Evolutionary conservation across 2,113 vertebrate genomes (phyloP).

Genomic region (Platysteira castanea): DNA sequence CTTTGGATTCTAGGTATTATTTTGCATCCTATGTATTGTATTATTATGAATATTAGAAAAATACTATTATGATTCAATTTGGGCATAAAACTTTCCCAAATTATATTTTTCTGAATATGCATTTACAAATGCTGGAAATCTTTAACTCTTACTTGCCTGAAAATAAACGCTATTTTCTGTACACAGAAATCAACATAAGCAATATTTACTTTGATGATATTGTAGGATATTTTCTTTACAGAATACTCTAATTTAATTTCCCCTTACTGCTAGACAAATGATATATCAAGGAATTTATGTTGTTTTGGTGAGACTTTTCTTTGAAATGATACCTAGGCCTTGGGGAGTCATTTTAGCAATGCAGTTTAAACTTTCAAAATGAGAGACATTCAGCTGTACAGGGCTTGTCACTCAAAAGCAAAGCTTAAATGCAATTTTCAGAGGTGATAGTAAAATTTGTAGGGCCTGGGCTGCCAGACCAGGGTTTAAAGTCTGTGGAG

Average conservation of each 20-base stretch:
- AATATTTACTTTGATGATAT: neutral
- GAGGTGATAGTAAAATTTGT: neutral
- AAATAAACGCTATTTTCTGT: neutral
- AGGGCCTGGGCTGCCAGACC: neutral
- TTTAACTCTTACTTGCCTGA: neutral
- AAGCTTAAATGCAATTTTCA: neutral
- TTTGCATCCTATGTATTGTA: neutral
- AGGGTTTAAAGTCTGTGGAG: neutral
- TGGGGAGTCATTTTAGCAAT: neutral
- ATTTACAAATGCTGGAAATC: neutral
- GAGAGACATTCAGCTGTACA: neutral
- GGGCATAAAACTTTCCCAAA: neutral
- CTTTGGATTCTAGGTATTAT: neutral
- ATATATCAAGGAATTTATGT: neutral
- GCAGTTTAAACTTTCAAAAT: neutral
- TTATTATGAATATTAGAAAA: neutral
- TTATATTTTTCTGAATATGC: neutral
- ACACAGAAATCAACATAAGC: neutral
- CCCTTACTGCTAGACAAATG: neutral
- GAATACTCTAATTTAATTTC: neutral
- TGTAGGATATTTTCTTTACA: neutral
- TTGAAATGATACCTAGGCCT: neutral
- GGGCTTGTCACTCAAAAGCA: neutral
- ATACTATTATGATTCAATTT: neutral
- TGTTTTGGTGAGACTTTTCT: neutral